Evolutionary conservation across 2,888 invertebrate species (phyloP).

Genomic region (Arrhopalites spinosus): DNA sequence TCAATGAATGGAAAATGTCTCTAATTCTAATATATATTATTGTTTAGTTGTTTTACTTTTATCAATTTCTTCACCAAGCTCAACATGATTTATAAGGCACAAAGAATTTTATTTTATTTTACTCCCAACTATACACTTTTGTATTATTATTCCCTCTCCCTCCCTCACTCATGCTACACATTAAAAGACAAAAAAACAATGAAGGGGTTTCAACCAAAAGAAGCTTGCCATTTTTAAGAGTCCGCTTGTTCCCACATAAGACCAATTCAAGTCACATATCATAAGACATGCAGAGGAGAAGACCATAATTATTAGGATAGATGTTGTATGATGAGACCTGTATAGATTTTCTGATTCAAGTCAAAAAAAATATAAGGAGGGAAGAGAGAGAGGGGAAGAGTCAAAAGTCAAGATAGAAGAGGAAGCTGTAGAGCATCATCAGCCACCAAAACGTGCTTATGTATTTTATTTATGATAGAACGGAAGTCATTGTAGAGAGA

Average conservation of each 20-base stretch:
- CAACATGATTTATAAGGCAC: neutral
- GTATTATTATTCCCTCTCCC: constrained; percentile 4
- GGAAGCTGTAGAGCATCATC: neutral
- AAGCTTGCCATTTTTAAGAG: too few species aligned
- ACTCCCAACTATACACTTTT: neutral
- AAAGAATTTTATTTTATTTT: neutral
- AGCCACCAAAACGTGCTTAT: neutral
- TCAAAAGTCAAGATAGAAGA: neutral
- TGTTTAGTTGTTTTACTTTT: too few species aligned
- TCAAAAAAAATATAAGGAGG: neutral
- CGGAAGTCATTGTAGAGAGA: constrained; percentile 28
- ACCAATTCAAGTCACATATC: neutral
- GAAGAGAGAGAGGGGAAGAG: constrained; percentile 7
- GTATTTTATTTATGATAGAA: neutral
- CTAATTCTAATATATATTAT: neutral
- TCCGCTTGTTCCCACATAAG: neutral
- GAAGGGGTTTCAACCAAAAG: too few species aligned
- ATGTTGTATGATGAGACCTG: neutral
- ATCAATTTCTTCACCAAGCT: too few species aligned
- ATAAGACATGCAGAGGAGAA: neutral
- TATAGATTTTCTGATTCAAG: neutral
- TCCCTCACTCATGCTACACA: too few species aligned
- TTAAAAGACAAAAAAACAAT: too few species aligned
- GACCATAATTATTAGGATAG: neutral
- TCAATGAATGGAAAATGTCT: too few species aligned